Percentiles rank a stretch among this genome's conserved stretches.
phyloP scores from a whole-genome alignment of 2,797 vertebrate species.

The Pipistrellus nathusii region DNA sequence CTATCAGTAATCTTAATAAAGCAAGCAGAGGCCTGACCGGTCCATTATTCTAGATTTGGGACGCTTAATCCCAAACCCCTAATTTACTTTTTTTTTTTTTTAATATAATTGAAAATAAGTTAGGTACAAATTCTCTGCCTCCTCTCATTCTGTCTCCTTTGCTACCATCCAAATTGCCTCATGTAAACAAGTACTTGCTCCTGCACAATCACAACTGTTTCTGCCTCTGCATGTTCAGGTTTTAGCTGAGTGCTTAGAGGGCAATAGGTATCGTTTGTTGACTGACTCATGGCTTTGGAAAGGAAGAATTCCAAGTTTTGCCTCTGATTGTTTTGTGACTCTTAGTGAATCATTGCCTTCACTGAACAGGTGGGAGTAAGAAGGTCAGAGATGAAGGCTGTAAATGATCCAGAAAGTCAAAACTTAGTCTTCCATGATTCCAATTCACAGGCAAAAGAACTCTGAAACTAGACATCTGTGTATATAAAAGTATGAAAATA shows the following conservation, averaged over 20 bases:
- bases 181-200: background rate
- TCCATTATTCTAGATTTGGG: background rate
- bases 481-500: background rate
- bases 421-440: background rate
- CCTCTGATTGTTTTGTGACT: conserved; percentile 19
- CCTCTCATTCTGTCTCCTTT: background rate
- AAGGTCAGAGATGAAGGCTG: background rate
- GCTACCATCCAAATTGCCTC: background rate
- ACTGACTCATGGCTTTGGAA: background rate
- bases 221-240: background rate
- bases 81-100: background rate
- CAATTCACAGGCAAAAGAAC: conserved; percentile 12
- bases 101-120: conserved; percentile 9
- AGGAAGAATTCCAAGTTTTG: background rate
- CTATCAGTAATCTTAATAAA: background rate
- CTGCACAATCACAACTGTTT: background rate
- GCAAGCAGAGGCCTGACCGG: background rate
- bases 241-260: background rate
- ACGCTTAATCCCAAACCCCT: conserved; percentile 10
- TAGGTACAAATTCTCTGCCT: background rate
- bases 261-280: background rate
- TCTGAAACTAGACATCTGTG: background rate
- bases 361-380: background rate
- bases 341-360: background rate
- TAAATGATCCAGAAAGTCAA: background rate